These are phyloP conservation scores for Danio tinwini DNA, from an alignment of 2,797 vertebrate species.

Conservation along the genomic window DNA sequence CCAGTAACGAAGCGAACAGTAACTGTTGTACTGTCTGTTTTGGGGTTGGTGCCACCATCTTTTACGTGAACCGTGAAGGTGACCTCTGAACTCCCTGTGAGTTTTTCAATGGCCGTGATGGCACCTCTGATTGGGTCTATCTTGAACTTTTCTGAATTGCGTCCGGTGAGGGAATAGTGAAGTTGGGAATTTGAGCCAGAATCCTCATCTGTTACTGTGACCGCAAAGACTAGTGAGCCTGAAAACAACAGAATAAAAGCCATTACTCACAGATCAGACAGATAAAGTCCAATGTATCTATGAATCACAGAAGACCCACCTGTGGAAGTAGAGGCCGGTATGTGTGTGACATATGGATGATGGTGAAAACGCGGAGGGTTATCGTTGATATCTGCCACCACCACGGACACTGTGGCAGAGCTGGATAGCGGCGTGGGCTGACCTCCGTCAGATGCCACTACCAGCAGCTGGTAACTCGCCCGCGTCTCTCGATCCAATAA, in stretches of 20 bases:
- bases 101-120: constrained; percentile 86
- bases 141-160: constrained; percentile 91
- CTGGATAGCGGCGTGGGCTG: constrained; percentile 86
- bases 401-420: constrained; percentile 89
- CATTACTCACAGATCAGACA: not conserved
- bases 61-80: constrained; percentile 93
- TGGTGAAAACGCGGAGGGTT: constrained; percentile 97
- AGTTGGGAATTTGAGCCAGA: constrained; percentile 89
- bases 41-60: constrained; percentile 85
- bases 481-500: constrained; percentile 88
- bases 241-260: constrained; percentile 48
- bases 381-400: constrained; percentile 91
- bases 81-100: constrained; percentile 86
- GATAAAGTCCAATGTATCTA: not conserved
- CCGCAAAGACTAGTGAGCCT: constrained; percentile 96
- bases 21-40: constrained; percentile 92
- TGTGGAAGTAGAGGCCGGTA: constrained; percentile 87
- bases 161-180: constrained; percentile 90
- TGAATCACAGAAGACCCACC: constrained; percentile 74
- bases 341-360: constrained; percentile 96
- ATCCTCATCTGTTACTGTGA: constrained; percentile 95
- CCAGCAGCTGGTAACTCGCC: constrained; percentile 90
- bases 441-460: constrained; percentile 90
- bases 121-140: constrained; percentile 92
- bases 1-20: constrained; percentile 92